A percentile compares a stretch with the other conserved stretches of the same genome.
Conservation (phyloP, 2,797 vertebrate species). For the Pipistrellus kuhlii region DNA sequence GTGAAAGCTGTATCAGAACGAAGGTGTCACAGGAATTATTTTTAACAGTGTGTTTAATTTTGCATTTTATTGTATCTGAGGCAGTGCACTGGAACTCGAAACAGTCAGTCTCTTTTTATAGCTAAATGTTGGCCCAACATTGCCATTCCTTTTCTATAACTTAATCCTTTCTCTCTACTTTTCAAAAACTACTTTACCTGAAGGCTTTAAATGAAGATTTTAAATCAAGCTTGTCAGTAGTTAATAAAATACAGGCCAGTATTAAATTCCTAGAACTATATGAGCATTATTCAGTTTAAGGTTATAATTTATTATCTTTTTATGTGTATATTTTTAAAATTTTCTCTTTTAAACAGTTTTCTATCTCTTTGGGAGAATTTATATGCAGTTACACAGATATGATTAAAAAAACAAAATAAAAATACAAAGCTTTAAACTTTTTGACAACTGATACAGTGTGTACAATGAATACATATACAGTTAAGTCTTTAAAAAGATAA, state of each 20-base stretch:
- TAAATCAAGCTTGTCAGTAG: conserved; percentile 32
- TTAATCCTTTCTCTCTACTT: conserved; percentile 15
- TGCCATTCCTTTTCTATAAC: conserved; percentile 46
- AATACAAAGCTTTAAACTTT: background rate
- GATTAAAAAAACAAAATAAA: conserved; percentile 54
- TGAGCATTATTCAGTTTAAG: conserved; percentile 1
- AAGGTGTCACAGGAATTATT: conserved; percentile 39
- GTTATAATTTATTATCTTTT: conserved; percentile 23
- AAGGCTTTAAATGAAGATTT: conserved; percentile 60
- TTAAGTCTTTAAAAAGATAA: conserved; percentile 58
- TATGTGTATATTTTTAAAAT: background rate
- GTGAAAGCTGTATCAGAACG: background rate
- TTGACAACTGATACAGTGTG: conserved; percentile 37
- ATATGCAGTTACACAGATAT: background rate
- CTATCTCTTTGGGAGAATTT: conserved; percentile 21
- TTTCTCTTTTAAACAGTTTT: conserved; percentile 41
- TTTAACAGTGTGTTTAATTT: conserved; percentile 45
- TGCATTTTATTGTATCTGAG: conserved; percentile 48
- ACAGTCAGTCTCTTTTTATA: conserved; percentile 22
- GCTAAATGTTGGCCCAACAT: background rate
- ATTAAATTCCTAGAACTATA: conserved; percentile 52
- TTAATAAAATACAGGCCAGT: conserved; percentile 33
- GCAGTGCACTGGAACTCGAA: background rate
- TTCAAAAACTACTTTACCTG: background rate
- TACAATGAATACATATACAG: background rate